Evolutionary conservation across 2,888 invertebrate genomes (phyloP).

Genomic region (Clepsis dumicolana): DNA sequence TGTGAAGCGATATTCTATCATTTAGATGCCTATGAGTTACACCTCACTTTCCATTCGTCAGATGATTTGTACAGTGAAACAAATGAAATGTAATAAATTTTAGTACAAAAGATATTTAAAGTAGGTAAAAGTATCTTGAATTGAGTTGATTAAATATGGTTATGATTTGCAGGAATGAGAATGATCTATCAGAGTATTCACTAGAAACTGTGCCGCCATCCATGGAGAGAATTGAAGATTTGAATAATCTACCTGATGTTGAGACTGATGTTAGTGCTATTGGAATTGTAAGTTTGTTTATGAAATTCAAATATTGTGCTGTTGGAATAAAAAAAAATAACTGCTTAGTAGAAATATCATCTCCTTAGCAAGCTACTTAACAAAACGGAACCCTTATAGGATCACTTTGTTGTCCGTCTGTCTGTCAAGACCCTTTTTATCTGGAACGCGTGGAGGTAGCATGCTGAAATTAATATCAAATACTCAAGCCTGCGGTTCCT

Average conservation of each 20-base stretch:
- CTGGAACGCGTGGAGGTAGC: too few relatives aligned
- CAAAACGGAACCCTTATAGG: too few relatives aligned
- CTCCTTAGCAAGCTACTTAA: too few relatives aligned
- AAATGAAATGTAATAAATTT: conserved; percentile 77
- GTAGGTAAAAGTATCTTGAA: neutral
- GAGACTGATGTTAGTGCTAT: conserved; percentile 57
- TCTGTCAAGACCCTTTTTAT: too few relatives aligned
- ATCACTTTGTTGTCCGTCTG: too few relatives aligned
- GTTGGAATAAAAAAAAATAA: neutral
- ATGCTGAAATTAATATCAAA: too few relatives aligned
- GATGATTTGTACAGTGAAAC: conserved; percentile 87
- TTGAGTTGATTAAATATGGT: neutral
- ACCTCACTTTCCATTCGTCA: conserved; percentile 87
- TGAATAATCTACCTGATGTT: conserved; percentile 52
- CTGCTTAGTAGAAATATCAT: too few relatives aligned
- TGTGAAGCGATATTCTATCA: conserved; percentile 89
- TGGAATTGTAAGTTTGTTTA: conserved; percentile 64
- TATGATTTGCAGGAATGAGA: conserved; percentile 58
- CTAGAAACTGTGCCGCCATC: conserved; percentile 77
- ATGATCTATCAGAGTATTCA: conserved; percentile 70
- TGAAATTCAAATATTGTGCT: neutral
- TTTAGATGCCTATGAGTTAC: conserved; percentile 88
- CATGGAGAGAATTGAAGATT: conserved; percentile 70
- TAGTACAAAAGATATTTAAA: neutral
- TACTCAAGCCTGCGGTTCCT: too few relatives aligned